These are phyloP conservation scores for Tolmerus cingulatus DNA, from an alignment of 2,888 invertebrate species.

Conservation along the genomic window DNA sequence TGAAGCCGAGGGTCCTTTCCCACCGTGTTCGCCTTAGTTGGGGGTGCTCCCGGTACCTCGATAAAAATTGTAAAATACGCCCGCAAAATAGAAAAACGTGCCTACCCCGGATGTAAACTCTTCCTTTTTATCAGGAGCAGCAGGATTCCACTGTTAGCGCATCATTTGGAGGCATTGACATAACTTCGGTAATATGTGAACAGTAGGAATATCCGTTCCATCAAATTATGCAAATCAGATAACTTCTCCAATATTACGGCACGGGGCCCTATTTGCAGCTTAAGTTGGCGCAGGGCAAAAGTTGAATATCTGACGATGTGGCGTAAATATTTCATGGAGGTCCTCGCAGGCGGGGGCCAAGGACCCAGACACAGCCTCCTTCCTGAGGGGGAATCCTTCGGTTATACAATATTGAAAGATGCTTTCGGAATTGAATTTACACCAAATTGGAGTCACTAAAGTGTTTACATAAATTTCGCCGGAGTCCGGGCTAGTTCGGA, in stretches of 20 bases:
- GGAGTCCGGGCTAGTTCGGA: neutral
- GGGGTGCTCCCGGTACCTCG: neutral
- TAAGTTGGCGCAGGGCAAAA: slow-evolving; percentile 6
- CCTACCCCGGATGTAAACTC: slow-evolving; percentile 11
- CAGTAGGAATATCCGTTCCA: slow-evolving; percentile 26
- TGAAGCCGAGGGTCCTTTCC: neutral
- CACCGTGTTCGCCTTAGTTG: neutral
- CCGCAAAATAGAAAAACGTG: slow-evolving; percentile 16
- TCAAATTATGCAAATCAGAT: slow-evolving; percentile 33
- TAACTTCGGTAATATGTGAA: slow-evolving; percentile 11
- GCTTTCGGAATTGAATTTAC: slow-evolving; percentile 3
- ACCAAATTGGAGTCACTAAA: slow-evolving; percentile 19
- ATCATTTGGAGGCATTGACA: slow-evolving; percentile 22
- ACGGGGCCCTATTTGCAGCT: slow-evolving; percentile 13
- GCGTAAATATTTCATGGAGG: slow-evolving; percentile 18
- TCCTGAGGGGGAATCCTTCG: neutral
- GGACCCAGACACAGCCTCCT: neutral
- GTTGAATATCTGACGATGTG: slow-evolving; percentile 25
- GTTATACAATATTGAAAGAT: slow-evolving; percentile 6
- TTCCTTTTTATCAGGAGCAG: neutral
- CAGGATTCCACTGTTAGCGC: slow-evolving; percentile 12
- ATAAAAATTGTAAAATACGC: slow-evolving; percentile 21
- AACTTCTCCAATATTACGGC: slow-evolving; percentile 25
- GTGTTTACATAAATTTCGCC: neutral
- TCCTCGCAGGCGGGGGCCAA: neutral